Evolutionary conservation across 2,797 vertebrate genomes (phyloP).

Genomic region (Pangasius krempfi): DNA sequence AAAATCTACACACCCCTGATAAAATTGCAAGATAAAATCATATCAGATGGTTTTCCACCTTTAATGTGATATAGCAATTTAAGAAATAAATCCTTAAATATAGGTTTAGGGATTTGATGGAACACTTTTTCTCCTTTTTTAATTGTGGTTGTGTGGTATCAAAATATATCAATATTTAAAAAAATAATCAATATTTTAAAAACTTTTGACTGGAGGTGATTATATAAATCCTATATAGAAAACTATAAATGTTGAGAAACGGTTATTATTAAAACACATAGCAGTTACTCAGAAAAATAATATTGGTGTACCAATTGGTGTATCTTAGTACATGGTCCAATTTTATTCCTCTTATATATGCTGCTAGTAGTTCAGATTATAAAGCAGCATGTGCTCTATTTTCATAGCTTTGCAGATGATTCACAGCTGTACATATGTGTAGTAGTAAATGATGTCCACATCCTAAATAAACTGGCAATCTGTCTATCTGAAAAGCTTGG

Average conservation of each 20-base stretch:
- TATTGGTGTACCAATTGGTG: conserved; percentile 5
- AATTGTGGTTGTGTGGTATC: background rate
- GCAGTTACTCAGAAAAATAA: background rate
- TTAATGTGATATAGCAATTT: background rate
- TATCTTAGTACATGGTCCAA: background rate
- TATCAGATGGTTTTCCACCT: background rate
- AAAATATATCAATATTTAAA: too few species aligned
- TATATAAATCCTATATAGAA: background rate
- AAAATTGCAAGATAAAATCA: background rate
- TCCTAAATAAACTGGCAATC: background rate
- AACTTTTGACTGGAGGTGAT: background rate
- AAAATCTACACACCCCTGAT: too few species aligned
- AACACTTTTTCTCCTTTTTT: background rate
- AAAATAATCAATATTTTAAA: background rate
- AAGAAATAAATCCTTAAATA: background rate
- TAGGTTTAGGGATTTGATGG: background rate
- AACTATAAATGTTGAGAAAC: background rate
- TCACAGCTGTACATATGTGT: background rate
- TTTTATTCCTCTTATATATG: background rate
- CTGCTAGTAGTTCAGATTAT: background rate
- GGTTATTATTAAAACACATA: background rate
- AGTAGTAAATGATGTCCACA: background rate
- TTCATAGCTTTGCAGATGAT: background rate
- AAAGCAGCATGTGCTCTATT: background rate
- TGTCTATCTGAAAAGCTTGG: background rate